Conservation (phyloP, 2,797 vertebrate genomes). For the Brotula barbata region DNA sequence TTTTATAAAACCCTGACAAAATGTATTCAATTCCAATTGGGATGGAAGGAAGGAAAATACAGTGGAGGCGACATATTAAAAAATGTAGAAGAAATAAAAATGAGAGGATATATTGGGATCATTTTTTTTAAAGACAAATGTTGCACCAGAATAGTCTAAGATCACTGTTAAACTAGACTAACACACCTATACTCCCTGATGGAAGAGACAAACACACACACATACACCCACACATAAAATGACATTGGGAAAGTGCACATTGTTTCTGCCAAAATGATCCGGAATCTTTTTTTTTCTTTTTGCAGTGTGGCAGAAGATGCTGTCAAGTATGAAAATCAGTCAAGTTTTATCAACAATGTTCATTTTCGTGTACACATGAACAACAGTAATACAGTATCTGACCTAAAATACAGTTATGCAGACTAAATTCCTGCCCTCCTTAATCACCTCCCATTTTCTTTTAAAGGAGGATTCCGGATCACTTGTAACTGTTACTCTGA, state of each 20-base stretch:
- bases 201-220: slow-evolving; percentile 2
- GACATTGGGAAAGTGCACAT: slow-evolving; percentile 78
- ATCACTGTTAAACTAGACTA: slow-evolving; percentile 48
- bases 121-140: slow-evolving; percentile 65
- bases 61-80: slow-evolving; percentile 72
- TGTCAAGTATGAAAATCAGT: slow-evolving; percentile 82
- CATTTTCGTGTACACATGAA: slow-evolving; percentile 77
- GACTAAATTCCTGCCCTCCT: slow-evolving; percentile 66
- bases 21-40: slow-evolving; percentile 68
- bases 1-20: slow-evolving; percentile 59
- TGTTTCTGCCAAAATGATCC: slow-evolving; percentile 63
- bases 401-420: slow-evolving; percentile 75
- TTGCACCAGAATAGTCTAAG: slow-evolving; percentile 64
- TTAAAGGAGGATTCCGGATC: slow-evolving; percentile 52
- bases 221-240: slow-evolving; percentile 37
- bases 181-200: slow-evolving; percentile 23
- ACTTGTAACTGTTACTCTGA: slow-evolving; percentile 33
- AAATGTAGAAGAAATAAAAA: slow-evolving; percentile 27
- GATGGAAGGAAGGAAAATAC: slow-evolving; percentile 70
- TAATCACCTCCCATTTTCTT: slow-evolving; percentile 55
- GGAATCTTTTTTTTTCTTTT: slow-evolving; percentile 51
- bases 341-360: slow-evolving; percentile 76
- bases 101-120: slow-evolving; percentile 56
- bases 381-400: slow-evolving; percentile 79
- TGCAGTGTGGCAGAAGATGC: slow-evolving; percentile 71